Base-by-base conservation (phyloP, 2,797 vertebrate genomes). In the Diceros bicornis region DNA sequence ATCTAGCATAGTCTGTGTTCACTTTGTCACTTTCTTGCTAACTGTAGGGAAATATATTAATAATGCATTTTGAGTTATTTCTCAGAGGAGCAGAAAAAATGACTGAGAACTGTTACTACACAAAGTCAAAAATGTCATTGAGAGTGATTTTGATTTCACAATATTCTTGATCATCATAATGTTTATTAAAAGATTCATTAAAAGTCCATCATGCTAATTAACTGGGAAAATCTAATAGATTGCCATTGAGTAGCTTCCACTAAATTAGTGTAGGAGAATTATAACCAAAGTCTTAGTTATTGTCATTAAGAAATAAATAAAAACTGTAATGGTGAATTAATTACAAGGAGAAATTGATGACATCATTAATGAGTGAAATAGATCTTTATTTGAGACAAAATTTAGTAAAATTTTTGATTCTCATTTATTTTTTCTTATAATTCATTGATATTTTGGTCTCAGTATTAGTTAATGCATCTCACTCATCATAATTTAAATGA, bases 151-250 rank as follows among this genome's bases (percentile, higher is more conserved):
- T 98, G 97, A 97, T 98, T 98, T 98, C 97, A 97, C 84, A 98
- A 97, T 98, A 98, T 98, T 98, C 97, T 98, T 75, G 69, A 97
- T 99, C 97, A 97, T 98, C 69, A 50, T 68, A 95, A 97, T 98
- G 97, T 98, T 98, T 98, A 98, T 98, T 98, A 98, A 98, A 98
- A 97, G 47, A 98, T 96, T 97, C 98, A 98, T 99, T 99, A 98
- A 98, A 98, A 99, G 84, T 97, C 83, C 96, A 98, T 98, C 97
- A 97, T 96, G 97, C 91, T 98, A 98, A 99, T 98, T 98, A 98
- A 98, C 95, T 98, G 92, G 88, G 85, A 98, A 98, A 96, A 95
- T 98, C 78, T 98, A 98, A 98, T 96, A 98, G 95, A 97, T 97
- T 98, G 94, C 69, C 23, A 21, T 92, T 98, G 98, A 92, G 98